phyloP scores from a whole-genome alignment of 2,888 invertebrate genomes.

The Leptinotarsa juncta region DNA sequence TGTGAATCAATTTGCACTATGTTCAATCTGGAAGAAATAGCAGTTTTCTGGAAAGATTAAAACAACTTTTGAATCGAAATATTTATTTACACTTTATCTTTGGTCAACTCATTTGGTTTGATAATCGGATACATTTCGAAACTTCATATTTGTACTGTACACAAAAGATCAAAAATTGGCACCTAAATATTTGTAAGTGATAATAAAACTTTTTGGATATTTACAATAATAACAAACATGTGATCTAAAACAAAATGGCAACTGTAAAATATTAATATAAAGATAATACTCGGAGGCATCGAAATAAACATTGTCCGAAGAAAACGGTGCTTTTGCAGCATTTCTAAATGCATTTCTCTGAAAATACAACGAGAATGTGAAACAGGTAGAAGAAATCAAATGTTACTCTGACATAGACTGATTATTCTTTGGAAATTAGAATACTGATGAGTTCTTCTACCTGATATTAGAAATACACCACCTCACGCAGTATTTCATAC shows the following conservation, averaged over 20 bases:
- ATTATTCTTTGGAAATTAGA: no score
- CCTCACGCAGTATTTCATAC: not conserved
- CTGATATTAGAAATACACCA: not conserved
- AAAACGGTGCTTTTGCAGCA: not conserved
- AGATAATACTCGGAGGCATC: conserved; percentile 18
- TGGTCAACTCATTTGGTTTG: conserved; percentile 77
- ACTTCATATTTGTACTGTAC: conserved; percentile 58
- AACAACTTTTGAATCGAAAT: conserved; percentile 18
- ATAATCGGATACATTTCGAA: conserved; percentile 56
- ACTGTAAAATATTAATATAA: conserved; percentile 25
- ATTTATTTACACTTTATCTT: conserved; percentile 66
- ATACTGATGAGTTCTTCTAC: not conserved
- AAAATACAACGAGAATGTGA: not conserved
- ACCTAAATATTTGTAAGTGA: conserved; percentile 52
- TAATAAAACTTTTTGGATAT: conserved; percentile 23
- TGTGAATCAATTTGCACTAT: no score
- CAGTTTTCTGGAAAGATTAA: not conserved
- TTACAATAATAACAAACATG: conserved; percentile 18
- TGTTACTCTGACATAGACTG: not conserved
- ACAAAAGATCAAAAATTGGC: conserved; percentile 61
- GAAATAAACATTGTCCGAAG: conserved; percentile 7
- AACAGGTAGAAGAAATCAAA: not conserved
- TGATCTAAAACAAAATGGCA: conserved; percentile 51
- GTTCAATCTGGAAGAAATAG: not conserved
- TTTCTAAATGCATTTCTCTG: not conserved